Evolutionary conservation across 1,140 invertebrate genomes (phyloP), one percentile per base, ranked within the genome.

Genomic region (Aplysia californica): DNA sequence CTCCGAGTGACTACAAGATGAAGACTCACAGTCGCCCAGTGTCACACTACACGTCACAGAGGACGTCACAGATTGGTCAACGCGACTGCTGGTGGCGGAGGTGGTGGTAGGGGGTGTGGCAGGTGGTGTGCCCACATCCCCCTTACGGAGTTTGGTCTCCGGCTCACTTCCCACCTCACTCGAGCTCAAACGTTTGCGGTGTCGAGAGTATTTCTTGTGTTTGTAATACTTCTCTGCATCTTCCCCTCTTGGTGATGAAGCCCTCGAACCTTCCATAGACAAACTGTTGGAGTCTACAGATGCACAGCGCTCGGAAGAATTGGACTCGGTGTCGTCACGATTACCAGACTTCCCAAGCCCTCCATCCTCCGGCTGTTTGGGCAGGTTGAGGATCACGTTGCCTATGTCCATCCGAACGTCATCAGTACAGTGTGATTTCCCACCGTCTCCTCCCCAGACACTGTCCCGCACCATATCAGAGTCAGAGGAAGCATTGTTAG

Each of bases 141-240:
- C 4, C 39, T 69, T 56, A 20, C 23, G 2, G 18, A 56, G 55
- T 35, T 79, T 79, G 0, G 23, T 41, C 15, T 65, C 65, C 18
- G 61, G 64, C n/a, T 71, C 74, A 44, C 36, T 35, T 3, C 38
- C 26, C 0, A 23, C 0, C 20, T 79, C 70, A 21, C 26, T 70
- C 23, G 77, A 75, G 3, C 36, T 68, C 3, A 31, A 15, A 35
- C 85, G 75, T 55, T 83, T 82, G 29, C 81, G 75, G 71, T 85
- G 77, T 38, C 69, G 73, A 56, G 78, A 76, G 69, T 86, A 87
- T 61, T 87, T 87, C 73, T 87, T 87, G 76, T 87, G 85, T 41
- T 84, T 82, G 71, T 87, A 87, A 26, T 79, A 75, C 56, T 67
- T 77, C 35, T 84, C 79, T 2, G 35, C 41, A 41, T 64, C 66